Evolutionary conservation across 2,797 vertebrate species (phyloP).

Genomic region (Anisognathus igniventris): DNA sequence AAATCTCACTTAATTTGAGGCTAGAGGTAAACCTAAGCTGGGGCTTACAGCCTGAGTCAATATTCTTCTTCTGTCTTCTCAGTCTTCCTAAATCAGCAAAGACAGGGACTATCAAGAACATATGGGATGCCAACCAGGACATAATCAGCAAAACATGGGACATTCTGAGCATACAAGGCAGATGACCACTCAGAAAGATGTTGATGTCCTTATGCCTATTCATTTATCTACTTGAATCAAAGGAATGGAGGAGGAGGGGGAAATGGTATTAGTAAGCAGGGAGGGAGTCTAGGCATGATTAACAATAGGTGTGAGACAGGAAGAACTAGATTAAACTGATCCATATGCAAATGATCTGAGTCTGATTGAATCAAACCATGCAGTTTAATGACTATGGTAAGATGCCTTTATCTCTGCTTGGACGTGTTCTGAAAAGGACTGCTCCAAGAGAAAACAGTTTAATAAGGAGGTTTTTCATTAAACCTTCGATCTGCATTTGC

Average conservation of each 20-base stretch:
- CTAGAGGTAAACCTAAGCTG: constrained; percentile 11
- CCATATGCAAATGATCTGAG: constrained; percentile 77
- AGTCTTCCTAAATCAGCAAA: constrained; percentile 54
- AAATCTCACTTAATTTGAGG: constrained; percentile 22
- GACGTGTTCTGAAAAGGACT: constrained; percentile 71
- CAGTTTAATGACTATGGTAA: constrained; percentile 76
- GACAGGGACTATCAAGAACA: constrained; percentile 50
- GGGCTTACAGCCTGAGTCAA: background rate
- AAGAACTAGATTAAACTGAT: constrained; percentile 78
- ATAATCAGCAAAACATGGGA: constrained; percentile 56
- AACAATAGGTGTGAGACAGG: constrained; percentile 78
- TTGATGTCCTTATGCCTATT: constrained; percentile 71
- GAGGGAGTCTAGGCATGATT: constrained; percentile 65
- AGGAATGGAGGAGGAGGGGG: constrained; percentile 49
- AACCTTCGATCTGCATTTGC: constrained; percentile 66
- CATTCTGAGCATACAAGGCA: constrained; percentile 33
- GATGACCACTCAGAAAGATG: constrained; percentile 72
- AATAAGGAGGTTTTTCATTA: constrained; percentile 78
- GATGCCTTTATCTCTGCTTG: constrained; percentile 76
- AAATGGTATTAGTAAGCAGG: constrained; percentile 4
- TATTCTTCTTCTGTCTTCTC: constrained; percentile 25
- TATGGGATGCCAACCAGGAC: constrained; percentile 51
- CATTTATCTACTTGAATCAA: constrained; percentile 76
- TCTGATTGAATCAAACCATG: constrained; percentile 78
- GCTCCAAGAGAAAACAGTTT: constrained; percentile 75